Base-by-base conservation (phyloP, 2,113 vertebrate genomes). In the Orientallactaga bullata region DNA sequence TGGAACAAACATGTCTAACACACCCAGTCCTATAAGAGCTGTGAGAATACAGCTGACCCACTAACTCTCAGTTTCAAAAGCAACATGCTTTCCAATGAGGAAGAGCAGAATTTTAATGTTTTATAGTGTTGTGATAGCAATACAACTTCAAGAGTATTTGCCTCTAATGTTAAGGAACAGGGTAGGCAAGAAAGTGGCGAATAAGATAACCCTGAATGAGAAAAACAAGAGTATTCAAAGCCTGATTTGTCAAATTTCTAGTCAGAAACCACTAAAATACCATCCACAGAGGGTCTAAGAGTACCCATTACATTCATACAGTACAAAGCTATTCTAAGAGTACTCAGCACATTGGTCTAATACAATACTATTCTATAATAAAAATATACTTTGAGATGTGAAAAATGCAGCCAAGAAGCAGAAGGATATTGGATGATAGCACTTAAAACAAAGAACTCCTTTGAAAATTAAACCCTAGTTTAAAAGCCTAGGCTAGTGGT, bases 121-220 rank as follows among this genome's bases (percentile, higher is more conserved):
- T 89, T 80, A 13, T 18, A 58, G 0, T 26, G 5, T 7, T 61
- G 13, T 39, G 37, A 24, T 39, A 8, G 4, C 68, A 30, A 72
- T n/a, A 39, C 35, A 61, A 51, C 39, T 39, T 0, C 3, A 69
- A 12, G 39, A 55, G 12, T 16, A 7, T 35, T 61, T 65, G 37
- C n/a, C 37, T 37, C 2, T 5, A 18, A 26, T 9, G 5, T 2
- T 12, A 18, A 39, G 7, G 21, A 10, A 26, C 7, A 16, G 23
- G n/a, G 18, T 11, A n/a, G 5, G 18, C 42, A 17, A 0, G 9
- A 2, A 18, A 20, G 0, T 6, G 7, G 5, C 18, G 32, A 42
- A 15, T 6, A 1, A 0, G 3, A 58, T 51, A 28, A 58, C 17
- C 35, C 32, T 12, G 30, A 55, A 3, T 10, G 9, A 21, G 3